phyloP scores from a whole-genome alignment of 2,888 invertebrate species.

The Sabatieria punctata region DNA sequence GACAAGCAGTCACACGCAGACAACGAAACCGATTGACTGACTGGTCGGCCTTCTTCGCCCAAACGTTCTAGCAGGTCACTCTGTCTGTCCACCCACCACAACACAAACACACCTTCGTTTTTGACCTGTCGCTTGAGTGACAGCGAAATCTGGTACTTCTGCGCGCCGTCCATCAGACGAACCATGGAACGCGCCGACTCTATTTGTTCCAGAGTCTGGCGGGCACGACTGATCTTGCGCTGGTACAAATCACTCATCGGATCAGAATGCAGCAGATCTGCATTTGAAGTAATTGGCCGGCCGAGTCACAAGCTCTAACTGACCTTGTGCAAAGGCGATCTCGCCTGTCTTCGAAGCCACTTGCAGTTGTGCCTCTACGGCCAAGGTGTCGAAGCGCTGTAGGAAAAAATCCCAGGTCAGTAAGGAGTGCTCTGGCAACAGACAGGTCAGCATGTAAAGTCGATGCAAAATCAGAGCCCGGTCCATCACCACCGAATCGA shows the following conservation, averaged over 20 bases:
- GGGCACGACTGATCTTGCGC: constrained; percentile 57
- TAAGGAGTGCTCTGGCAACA: constrained; percentile 69
- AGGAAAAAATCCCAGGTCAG: constrained; percentile 95
- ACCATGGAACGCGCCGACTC: constrained; percentile 44
- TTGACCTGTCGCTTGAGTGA: too few relatives aligned
- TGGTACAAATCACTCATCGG: constrained; percentile 65
- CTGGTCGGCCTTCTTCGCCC: too few relatives aligned
- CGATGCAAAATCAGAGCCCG: constrained; percentile 89
- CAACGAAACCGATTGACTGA: too few relatives aligned
- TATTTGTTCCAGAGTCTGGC: constrained; percentile 59
- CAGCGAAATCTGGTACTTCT: constrained; percentile 28
- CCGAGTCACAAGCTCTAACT: too few relatives aligned
- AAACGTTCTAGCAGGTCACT: too few relatives aligned
- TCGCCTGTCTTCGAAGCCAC: constrained; percentile 61
- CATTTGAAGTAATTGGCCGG: constrained; percentile 9
- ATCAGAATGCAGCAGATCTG: constrained; percentile 74
- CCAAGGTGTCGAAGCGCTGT: constrained; percentile 81
- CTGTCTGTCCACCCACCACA: too few relatives aligned
- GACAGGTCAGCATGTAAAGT: constrained; percentile 79
- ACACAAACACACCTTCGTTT: too few relatives aligned
- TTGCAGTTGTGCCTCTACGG: constrained; percentile 84
- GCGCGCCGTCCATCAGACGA: constrained; percentile 20
- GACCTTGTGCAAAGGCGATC: constrained; percentile 60
- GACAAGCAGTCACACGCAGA: too few relatives aligned
- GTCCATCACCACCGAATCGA: constrained; percentile 89